Evolutionary conservation across 2,113 vertebrate species (phyloP).

Genomic region (Scatophagus argus): DNA sequence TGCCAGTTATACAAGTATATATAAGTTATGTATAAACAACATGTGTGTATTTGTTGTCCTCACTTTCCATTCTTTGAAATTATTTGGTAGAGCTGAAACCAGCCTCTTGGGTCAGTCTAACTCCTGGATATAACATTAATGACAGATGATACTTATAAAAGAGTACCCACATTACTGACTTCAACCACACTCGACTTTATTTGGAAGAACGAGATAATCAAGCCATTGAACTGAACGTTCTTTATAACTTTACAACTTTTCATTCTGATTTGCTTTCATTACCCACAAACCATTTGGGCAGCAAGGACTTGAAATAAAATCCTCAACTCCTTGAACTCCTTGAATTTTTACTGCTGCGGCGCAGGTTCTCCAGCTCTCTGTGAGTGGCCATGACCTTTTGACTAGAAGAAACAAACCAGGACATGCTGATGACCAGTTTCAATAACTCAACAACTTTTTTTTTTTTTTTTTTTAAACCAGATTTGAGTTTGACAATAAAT

Average conservation of each 20-base stretch:
- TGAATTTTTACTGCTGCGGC: slow-evolving; percentile 59
- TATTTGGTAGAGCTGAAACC: not conserved
- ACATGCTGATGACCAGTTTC: not conserved
- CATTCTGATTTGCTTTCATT: not conserved
- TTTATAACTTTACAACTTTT: no score
- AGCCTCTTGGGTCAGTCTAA: not conserved
- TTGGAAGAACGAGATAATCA: slow-evolving; percentile 2
- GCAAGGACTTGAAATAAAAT: not conserved
- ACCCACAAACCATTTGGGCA: slow-evolving; percentile 3
- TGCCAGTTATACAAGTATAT: slow-evolving; percentile 4
- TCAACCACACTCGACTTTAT: slow-evolving; percentile 38
- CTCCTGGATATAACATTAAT: not conserved
- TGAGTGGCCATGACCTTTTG: slow-evolving; percentile 79
- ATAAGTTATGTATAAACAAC: slow-evolving; percentile 46
- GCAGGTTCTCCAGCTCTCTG: slow-evolving; percentile 73
- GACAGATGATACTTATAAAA: not conserved
- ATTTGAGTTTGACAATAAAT: not conserved
- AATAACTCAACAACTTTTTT: not conserved
- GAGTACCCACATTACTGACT: not conserved
- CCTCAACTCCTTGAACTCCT: slow-evolving; percentile 39
- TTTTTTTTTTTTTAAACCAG: no score
- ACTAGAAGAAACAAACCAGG: slow-evolving; percentile 60
- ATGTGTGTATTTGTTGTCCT: not conserved
- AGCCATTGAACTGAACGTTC: slow-evolving; percentile 17
- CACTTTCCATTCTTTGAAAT: not conserved